A percentile compares a stretch with the other conserved stretches of the same genome.
These are phyloP conservation scores for Allobates femoralis DNA, from an alignment of 2,797 vertebrate genomes.

Conservation along the genomic window DNA sequence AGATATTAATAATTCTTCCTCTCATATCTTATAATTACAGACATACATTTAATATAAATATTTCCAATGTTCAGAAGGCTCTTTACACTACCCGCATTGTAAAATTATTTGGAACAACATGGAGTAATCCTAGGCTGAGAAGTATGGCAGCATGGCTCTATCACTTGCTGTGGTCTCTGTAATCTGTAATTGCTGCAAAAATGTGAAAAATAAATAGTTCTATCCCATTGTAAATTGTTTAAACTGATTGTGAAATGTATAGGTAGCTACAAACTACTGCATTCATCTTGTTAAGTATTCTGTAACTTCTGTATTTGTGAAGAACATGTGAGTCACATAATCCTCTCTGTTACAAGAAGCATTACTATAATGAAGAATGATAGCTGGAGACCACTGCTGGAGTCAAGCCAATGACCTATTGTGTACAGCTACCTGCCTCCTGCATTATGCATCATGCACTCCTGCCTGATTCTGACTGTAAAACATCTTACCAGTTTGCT, in stretches of 20 bases:
- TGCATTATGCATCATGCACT: conserved; percentile 30
- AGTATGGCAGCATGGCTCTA: background rate
- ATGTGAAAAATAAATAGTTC: background rate
- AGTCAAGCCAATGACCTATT: conserved; percentile 20
- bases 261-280: background rate
- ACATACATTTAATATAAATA: too few relatives aligned
- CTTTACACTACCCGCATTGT: too few relatives aligned
- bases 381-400: conserved; percentile 46
- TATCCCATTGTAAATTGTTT: background rate
- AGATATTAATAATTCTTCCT: too few relatives aligned
- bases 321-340: conserved; percentile 59
- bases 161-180: background rate
- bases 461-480: background rate
- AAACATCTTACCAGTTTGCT: conserved; percentile 15
- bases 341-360: conserved; percentile 57
- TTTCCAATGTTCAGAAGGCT: too few relatives aligned
- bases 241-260: background rate
- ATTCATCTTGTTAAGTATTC: conserved; percentile 51
- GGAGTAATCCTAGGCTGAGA: background rate
- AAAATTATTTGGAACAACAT: background rate
- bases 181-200: background rate
- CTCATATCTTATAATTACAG: too few relatives aligned
- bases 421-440: background rate
- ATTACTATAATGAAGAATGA: conserved; percentile 60
- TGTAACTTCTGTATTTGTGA: conserved; percentile 32